A percentile compares a stretch with the other conserved stretches of the same genome.
Conservation (phyloP, 2,113 vertebrate genomes). For the Uropsilus gracilis region DNA sequence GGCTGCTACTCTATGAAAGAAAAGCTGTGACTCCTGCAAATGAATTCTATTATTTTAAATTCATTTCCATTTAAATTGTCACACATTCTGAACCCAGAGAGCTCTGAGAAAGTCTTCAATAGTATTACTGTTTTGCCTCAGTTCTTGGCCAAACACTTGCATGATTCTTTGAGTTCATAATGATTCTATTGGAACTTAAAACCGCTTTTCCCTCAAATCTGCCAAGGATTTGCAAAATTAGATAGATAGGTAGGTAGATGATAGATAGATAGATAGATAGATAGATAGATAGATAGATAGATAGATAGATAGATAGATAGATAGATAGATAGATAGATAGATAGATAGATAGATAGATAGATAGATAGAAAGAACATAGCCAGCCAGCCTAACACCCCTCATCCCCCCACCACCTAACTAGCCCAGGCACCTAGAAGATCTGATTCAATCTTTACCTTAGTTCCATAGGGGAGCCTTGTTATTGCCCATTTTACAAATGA, state of each 20-base stretch:
- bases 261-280: neutral
- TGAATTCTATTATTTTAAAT: constrained; percentile 72
- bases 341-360: neutral
- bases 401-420: too few species aligned
- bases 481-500: neutral
- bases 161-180: constrained; percentile 59
- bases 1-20: constrained; percentile 36
- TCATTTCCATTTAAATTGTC: constrained; percentile 46
- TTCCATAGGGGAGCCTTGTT: neutral
- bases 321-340: neutral
- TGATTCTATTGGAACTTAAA: constrained; percentile 47
- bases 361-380: neutral
- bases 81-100: constrained; percentile 48
- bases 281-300: neutral
- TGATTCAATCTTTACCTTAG: neutral
- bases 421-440: neutral
- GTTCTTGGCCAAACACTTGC: constrained; percentile 68
- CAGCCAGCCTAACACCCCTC: neutral
- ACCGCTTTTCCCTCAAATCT: constrained; percentile 26
- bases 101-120: constrained; percentile 16
- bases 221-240: constrained; percentile 49
- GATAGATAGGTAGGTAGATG: neutral
- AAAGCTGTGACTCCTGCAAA: constrained; percentile 58
- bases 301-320: neutral
- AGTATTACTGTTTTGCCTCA: constrained; percentile 45